phyloP scores from a whole-genome alignment of 2,113 vertebrate species.

The Hippocampus zosterae region DNA sequence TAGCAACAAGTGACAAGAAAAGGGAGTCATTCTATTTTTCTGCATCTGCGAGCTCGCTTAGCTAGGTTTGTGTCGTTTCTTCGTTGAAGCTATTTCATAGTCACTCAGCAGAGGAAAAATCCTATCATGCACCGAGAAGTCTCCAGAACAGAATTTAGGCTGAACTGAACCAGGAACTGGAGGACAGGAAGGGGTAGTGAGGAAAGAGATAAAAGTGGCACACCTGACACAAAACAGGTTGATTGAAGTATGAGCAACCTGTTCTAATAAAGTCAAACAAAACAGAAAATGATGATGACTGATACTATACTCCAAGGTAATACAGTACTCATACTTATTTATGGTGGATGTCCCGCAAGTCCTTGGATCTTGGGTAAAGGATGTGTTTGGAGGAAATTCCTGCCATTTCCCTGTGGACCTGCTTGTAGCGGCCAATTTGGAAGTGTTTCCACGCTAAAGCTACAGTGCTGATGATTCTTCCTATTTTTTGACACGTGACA shows the following conservation, averaged over 20 bases:
- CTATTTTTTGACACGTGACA: background rate
- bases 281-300: background rate
- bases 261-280: background rate
- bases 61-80: background rate
- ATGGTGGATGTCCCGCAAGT: background rate
- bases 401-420: background rate
- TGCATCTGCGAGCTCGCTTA: background rate
- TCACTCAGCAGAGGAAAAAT: background rate
- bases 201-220: background rate
- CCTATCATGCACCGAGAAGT: too few species aligned
- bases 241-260: background rate
- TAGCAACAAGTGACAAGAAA: background rate
- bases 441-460: background rate
- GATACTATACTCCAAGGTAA: background rate
- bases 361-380: background rate
- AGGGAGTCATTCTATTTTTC: background rate
- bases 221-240: background rate
- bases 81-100: background rate
- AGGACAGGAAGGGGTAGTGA: background rate
- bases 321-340: background rate
- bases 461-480: background rate
- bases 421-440: background rate
- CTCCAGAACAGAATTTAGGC: background rate
- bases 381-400: background rate
- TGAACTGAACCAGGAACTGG: background rate